phyloP scores from a whole-genome alignment of 1,140 invertebrate species.

The Panagrolaimus sp. region DNA sequence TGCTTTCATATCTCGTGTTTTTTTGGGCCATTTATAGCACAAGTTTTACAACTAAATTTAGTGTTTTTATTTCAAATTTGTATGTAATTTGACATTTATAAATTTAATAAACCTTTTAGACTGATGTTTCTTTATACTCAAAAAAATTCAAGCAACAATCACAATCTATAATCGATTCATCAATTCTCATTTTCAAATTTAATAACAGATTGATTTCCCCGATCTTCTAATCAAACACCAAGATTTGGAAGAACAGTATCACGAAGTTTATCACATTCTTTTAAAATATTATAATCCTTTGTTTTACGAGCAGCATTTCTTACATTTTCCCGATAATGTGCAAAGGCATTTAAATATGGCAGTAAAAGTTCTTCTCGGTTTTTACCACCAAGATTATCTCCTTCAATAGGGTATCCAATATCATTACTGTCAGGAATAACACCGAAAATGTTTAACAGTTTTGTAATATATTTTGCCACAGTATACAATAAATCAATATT shows the following conservation, averaged over 20 bases:
- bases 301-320: conserved; percentile 69
- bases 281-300: conserved; percentile 64
- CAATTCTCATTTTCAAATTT: conserved; percentile 71
- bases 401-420: conserved; percentile 71
- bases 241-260: conserved; percentile 80
- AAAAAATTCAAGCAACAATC: too few relatives aligned
- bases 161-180: too few relatives aligned
- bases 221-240: conserved; percentile 87
- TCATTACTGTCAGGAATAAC: conserved; percentile 68
- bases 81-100: too few relatives aligned
- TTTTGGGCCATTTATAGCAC: too few relatives aligned
- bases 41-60: too few relatives aligned
- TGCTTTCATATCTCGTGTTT: too few relatives aligned
- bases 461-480: conserved; percentile 71
- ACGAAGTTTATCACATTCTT: conserved; percentile 78
- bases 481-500: conserved; percentile 62
- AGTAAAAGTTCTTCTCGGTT: conserved; percentile 71
- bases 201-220: conserved; percentile 59
- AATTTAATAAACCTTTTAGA: too few relatives aligned
- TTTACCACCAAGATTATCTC: conserved; percentile 19
- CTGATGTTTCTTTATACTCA: too few relatives aligned
- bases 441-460: conserved; percentile 81
- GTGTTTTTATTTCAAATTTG: too few relatives aligned
- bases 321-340: conserved; percentile 77
- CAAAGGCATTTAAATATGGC: conserved; percentile 78